phyloP scores from a whole-genome alignment of 53 echinoderm and acorn worm genomes.

The Stichopus horrens region DNA sequence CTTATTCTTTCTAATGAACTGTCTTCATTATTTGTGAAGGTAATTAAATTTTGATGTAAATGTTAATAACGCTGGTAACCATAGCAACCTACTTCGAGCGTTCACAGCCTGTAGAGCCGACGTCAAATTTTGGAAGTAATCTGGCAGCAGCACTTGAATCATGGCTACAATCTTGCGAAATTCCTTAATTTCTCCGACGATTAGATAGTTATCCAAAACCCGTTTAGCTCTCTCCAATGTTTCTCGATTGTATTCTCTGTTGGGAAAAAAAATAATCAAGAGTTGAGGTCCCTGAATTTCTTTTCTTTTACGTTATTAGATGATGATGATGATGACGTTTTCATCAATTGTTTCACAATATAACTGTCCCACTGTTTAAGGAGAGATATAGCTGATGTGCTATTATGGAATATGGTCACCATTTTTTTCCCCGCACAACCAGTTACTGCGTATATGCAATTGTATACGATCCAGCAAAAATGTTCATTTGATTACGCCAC shows the following conservation, averaged over 20 bases:
- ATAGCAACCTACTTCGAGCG: background rate
- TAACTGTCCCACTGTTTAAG: too few species aligned
- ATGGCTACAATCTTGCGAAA: conserved; percentile 4
- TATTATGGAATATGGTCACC: too few species aligned
- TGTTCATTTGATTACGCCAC: too few species aligned
- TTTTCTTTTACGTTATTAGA: too few species aligned
- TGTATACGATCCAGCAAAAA: too few species aligned
- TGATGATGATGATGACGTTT: too few species aligned
- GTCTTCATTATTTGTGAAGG: too few species aligned
- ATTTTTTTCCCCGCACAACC: too few species aligned
- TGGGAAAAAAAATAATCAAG: background rate
- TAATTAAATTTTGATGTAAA: background rate
- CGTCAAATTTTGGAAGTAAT: background rate
- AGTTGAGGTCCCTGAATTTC: background rate
- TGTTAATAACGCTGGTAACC: background rate
- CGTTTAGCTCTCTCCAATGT: conserved; percentile 2
- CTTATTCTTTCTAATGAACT: too few species aligned
- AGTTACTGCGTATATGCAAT: too few species aligned
- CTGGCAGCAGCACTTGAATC: conserved; percentile 20
- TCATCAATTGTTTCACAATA: too few species aligned
- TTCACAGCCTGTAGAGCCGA: background rate
- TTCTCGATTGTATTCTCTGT: background rate
- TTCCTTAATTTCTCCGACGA: background rate
- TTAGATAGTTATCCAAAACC: conserved; percentile 1
- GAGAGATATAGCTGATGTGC: too few species aligned